phyloP scores from a whole-genome alignment of 2,888 invertebrate species.

The Rugalucina vietnamica region DNA sequence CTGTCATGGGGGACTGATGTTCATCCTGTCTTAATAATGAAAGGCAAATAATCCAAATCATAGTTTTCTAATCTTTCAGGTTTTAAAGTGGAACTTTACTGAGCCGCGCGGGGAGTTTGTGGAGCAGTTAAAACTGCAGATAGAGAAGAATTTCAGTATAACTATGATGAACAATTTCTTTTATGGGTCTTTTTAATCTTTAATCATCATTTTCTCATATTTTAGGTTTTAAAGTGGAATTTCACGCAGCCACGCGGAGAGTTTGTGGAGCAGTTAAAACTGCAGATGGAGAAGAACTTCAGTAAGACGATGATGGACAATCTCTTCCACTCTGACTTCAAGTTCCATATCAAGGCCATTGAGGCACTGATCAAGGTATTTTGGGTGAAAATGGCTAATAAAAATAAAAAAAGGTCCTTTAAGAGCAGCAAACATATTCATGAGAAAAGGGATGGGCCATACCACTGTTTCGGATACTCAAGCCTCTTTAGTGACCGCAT shows the following conservation, averaged over 20 bases:
- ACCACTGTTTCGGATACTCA: no score
- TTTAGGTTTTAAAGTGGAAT: constrained; percentile 93
- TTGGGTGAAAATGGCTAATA: no score
- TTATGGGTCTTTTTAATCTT: no score
- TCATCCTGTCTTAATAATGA: no score
- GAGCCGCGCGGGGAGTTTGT: constrained; percentile 97
- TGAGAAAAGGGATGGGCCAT: no score
- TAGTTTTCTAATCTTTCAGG: no score
- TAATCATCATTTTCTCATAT: no score
- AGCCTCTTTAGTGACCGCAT: no score
- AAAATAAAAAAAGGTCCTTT: no score
- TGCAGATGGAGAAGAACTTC: constrained; percentile 96
- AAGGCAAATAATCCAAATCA: no score
- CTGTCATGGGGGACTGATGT: no score
- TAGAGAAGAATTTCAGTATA: constrained; percentile 95
- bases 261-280: constrained; percentile 95
- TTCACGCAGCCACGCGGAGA: constrained; percentile 96
- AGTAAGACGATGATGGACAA: constrained; percentile 94
- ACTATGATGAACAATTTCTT: constrained; percentile 95
- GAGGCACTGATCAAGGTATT: constrained; percentile 89
- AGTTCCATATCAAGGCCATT: constrained; percentile 97
- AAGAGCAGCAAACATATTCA: no score
- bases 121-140: constrained; percentile 94
- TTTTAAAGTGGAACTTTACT: constrained; percentile 97
- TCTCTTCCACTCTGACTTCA: constrained; percentile 97